A percentile compares a stretch with the other conserved stretches of the same genome.
Evolutionary conservation across 2,888 invertebrate species (phyloP).

Genomic region (Tetramorium bicarinatum): DNA sequence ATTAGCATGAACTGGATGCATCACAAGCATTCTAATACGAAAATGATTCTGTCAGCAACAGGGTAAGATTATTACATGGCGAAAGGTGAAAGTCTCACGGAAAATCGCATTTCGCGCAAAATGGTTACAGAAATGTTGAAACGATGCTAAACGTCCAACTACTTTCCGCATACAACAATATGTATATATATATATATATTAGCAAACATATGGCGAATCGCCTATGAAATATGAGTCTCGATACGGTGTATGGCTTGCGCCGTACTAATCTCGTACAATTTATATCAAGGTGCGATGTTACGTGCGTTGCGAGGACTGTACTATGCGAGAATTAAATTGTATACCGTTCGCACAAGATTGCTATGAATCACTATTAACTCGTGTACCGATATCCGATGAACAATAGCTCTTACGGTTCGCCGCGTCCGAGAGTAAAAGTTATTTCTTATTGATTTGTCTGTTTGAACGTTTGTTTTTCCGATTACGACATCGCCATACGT

Average conservation of each 20-base stretch:
- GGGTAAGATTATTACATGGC: not conserved
- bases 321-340: conserved; percentile 41
- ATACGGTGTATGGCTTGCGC: conserved; percentile 36
- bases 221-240: conserved; percentile 48
- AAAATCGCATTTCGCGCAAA: conserved; percentile 40
- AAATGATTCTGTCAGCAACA: conserved; percentile 15
- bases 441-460: conserved; percentile 13
- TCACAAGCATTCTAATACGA: not conserved
- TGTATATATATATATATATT: not conserved
- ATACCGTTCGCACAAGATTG: conserved; percentile 30
- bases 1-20: conserved; percentile 14
- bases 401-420: conserved; percentile 34
- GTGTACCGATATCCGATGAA: conserved; percentile 17
- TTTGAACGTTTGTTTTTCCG: conserved; percentile 27
- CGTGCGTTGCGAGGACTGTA: not conserved
- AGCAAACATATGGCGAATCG: conserved; percentile 42
- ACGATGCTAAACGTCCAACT: conserved; percentile 19
- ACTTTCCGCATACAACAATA: conserved; percentile 17
- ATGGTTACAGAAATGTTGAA: conserved; percentile 44
- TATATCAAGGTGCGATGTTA: conserved; percentile 42
- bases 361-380: conserved; percentile 22
- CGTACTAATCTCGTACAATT: conserved; percentile 40
- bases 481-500: not conserved
- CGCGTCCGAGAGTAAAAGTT: conserved; percentile 35
- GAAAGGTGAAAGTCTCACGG: conserved; percentile 42